Evolutionary conservation across 2,888 invertebrate species (phyloP).

Genomic region (Lydus trimaculatus): DNA sequence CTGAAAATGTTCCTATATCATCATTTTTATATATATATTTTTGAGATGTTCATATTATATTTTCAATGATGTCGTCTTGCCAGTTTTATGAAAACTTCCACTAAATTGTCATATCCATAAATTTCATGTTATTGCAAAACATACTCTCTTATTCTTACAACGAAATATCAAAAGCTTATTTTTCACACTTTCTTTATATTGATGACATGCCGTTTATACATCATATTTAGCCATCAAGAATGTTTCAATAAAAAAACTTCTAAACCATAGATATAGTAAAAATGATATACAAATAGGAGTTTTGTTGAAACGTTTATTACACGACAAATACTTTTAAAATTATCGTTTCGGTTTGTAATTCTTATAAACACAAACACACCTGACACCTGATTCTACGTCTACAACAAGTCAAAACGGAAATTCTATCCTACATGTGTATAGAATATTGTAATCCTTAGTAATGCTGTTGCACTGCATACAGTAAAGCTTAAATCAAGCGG

Average conservation of each 20-base stretch:
- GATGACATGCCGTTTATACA: background rate
- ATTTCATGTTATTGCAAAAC: background rate
- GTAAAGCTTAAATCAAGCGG: conserved; percentile 50
- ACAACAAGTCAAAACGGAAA: conserved; percentile 31
- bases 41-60: background rate
- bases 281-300: background rate
- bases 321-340: background rate
- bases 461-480: conserved; percentile 52
- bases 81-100: background rate
- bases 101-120: background rate
- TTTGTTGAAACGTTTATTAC: background rate
- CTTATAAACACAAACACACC: background rate
- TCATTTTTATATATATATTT: background rate
- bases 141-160: background rate
- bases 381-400: conserved; percentile 19
- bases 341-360: conserved; percentile 1
- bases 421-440: conserved; percentile 27
- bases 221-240: background rate
- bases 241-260: background rate
- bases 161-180: background rate
- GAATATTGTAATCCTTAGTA: conserved; percentile 47
- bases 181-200: background rate
- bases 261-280: background rate
- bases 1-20: background rate
- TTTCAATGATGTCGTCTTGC: background rate